Evolutionary conservation across 2,113 vertebrate genomes (phyloP), one percentile per base, ranked within the genome.

Genomic region (Urocitellus parryii): DNA sequence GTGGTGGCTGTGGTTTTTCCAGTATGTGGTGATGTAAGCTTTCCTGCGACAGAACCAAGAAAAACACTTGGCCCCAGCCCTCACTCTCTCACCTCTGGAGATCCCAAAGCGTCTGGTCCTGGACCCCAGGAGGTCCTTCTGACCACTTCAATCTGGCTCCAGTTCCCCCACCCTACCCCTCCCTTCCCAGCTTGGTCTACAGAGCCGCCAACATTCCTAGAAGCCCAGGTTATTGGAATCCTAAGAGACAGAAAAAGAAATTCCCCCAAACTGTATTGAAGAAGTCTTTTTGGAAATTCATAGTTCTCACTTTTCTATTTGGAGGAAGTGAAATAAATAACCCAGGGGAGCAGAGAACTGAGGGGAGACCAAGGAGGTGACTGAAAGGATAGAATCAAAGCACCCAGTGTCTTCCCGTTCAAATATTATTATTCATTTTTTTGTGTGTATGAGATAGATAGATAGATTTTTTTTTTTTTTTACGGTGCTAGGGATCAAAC

Each of bases 71-170:
- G 45, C 27, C 20, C 39, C 48, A 58, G 1, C 3, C 34, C 32
- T 88, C 27, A 1, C 25, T 68, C 20, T 87, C 10, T 51, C 0
- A 0, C 2, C n/a, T 68, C 63, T 85, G 53, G 16, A 84, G 48
- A 53, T 29, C 8, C 56, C 22, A 37, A 51, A 42, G 13, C 29
- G 7, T 70, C 4, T 76, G 29, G 34, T 11, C 24, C 70, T 8
- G 1, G 37, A 58, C 4, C 5, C 2, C 27, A 39, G 51, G 34
- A 77, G 0, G 5, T 72, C 25, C 27, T 24, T 5, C 13, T 6
- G 7, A 12, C 17, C 0, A 0, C 0, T 0, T 22, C 25, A 27
- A 8, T 6, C 2, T 12, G 1, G 12, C 12, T 9, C 10, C 56
- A 2, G 2, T 14, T 5, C 4, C 56, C 10, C 27, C 10, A 3